Evolutionary conservation across 2,113 vertebrate genomes (phyloP).

Genomic region (Callipepla californica): DNA sequence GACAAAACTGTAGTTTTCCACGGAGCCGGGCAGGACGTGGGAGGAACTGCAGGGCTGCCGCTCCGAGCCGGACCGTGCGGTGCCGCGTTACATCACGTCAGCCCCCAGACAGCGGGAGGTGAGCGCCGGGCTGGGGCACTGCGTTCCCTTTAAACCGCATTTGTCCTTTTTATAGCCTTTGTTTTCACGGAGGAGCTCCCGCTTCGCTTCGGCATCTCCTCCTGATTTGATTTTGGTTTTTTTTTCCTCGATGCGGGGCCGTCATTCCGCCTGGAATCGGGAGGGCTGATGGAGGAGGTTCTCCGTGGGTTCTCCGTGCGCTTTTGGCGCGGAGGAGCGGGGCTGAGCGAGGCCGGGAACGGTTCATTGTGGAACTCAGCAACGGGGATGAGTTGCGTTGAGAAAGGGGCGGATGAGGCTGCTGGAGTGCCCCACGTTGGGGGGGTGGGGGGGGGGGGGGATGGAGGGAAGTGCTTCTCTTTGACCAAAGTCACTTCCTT

Average conservation of each 20-base stretch:
- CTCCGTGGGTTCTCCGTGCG: no score
- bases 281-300: not conserved
- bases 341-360: no score
- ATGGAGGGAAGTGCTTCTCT: slow-evolving; percentile 46
- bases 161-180: slow-evolving; percentile 72
- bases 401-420: slow-evolving; percentile 58
- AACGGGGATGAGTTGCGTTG: slow-evolving; percentile 41
- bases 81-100: slow-evolving; percentile 77
- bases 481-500: slow-evolving; percentile 65
- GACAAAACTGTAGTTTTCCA: slow-evolving; percentile 66
- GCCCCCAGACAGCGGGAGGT: no score
- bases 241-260: not conserved
- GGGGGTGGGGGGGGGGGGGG: not conserved
- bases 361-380: slow-evolving; percentile 27
- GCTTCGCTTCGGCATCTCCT: not conserved
- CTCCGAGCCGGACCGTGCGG: not conserved
- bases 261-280: not conserved
- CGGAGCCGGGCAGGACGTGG: slow-evolving; percentile 46
- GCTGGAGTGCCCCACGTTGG: not conserved
- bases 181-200: slow-evolving; percentile 59
- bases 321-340: not conserved
- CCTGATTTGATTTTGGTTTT: not conserved
- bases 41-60: slow-evolving; percentile 50
- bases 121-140: no score
- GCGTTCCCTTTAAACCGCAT: not conserved